Evolutionary conservation across 2,113 vertebrate species (phyloP).

Genomic region (Australoheros scitulus): DNA sequence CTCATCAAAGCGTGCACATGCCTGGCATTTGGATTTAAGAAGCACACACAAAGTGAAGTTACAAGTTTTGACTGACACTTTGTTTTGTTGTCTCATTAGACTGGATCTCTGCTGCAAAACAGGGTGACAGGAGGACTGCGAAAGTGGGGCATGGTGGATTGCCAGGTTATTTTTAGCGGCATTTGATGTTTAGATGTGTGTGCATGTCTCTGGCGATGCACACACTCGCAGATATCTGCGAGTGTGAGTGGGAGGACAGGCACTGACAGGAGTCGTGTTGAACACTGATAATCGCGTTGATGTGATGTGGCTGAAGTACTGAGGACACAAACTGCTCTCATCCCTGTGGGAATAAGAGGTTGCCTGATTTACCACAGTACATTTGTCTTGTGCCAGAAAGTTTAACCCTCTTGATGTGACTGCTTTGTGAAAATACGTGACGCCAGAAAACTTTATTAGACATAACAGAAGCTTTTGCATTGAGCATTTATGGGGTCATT

Average conservation of each 20-base stretch:
- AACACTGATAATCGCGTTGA: conserved; percentile 62
- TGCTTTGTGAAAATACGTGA: conserved; percentile 25
- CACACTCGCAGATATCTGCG: background rate
- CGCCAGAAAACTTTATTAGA: conserved; percentile 9
- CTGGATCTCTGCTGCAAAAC: conserved; percentile 56
- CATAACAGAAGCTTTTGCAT: background rate
- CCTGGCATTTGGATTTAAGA: conserved; percentile 11
- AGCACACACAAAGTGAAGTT: conserved; percentile 9
- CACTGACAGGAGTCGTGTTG: conserved; percentile 58
- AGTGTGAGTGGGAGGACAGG: conserved; percentile 62
- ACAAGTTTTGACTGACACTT: conserved; percentile 44
- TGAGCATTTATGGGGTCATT: conserved; percentile 8
- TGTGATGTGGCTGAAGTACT: conserved; percentile 35
- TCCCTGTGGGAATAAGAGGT: conserved; percentile 30
- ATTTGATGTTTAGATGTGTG: conserved; percentile 48
- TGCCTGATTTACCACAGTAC: conserved; percentile 29
- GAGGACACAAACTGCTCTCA: conserved; percentile 44
- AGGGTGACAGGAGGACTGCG: conserved; percentile 46
- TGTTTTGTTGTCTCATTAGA: conserved; percentile 67
- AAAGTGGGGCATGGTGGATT: conserved; percentile 69
- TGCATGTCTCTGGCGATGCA: background rate
- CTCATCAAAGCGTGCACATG: background rate
- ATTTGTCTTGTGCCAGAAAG: conserved; percentile 35
- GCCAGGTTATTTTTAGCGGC: conserved; percentile 73
- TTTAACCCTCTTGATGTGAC: conserved; percentile 25